phyloP scores from a whole-genome alignment of 2,113 vertebrate species.

The Thamnophis sirtalis region DNA sequence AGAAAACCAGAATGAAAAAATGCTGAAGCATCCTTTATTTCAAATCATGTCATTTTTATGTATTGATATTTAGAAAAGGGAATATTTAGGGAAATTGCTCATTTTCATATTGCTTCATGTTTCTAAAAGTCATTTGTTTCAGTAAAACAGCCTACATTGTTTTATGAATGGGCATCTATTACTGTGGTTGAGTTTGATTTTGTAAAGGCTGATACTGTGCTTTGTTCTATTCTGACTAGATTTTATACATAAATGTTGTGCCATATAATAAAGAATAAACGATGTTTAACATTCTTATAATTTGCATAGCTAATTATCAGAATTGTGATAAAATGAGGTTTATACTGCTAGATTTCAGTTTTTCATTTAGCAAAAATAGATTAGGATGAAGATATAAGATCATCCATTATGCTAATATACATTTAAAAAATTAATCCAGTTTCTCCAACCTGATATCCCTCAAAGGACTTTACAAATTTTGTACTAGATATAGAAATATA shows the following conservation, averaged over 20 bases:
- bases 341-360: background rate
- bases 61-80: background rate
- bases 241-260: slow-evolving; percentile 1
- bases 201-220: background rate
- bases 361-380: background rate
- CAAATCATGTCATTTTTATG: background rate
- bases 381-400: background rate
- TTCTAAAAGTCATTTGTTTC: background rate
- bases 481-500: background rate
- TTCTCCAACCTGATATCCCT: background rate
- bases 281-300: background rate
- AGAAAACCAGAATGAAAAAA: background rate
- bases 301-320: background rate
- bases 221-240: background rate
- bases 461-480: background rate
- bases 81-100: background rate
- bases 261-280: background rate
- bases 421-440: background rate
- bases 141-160: background rate
- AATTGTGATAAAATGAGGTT: background rate
- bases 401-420: background rate
- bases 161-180: background rate
- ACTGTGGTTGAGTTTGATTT: background rate
- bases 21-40: background rate
- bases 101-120: background rate